phyloP scores from a whole-genome alignment of 2,113 vertebrate genomes.

The Serinus canaria region DNA sequence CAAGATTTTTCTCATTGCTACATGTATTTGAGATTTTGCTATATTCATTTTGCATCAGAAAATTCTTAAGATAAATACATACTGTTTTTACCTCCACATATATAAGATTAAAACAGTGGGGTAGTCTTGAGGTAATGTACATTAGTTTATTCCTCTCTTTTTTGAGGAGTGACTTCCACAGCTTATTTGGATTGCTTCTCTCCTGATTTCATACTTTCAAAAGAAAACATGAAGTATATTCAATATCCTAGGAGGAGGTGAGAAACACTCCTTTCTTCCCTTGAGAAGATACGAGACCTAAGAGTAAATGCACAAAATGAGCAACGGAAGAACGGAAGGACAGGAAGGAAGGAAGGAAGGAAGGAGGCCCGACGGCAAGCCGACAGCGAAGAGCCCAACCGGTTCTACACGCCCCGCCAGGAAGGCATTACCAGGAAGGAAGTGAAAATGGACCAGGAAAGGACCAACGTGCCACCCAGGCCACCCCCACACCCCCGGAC shows the following conservation, averaged over 20 bases:
- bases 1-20: not conserved
- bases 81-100: not conserved
- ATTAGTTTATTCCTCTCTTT: not conserved
- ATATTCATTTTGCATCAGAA: not conserved
- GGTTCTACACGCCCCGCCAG: no score
- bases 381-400: no score
- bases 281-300: no score
- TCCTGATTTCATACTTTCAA: not conserved
- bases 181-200: not conserved
- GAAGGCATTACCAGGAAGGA: no score
- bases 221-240: not conserved
- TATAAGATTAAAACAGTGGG: not conserved
- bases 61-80: not conserved
- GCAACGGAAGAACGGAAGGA: no score
- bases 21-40: not conserved
- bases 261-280: no score
- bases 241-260: not conserved
- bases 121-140: not conserved
- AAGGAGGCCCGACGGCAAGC: no score
- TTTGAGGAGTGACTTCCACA: not conserved
- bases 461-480: no score
- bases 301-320: no score
- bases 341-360: no score
- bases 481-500: no score
- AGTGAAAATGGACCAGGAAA: no score